A percentile compares a stretch with the other conserved stretches of the same genome.
phyloP scores from a whole-genome alignment of 2,888 invertebrate species.

The Helicoverpa assulta region DNA sequence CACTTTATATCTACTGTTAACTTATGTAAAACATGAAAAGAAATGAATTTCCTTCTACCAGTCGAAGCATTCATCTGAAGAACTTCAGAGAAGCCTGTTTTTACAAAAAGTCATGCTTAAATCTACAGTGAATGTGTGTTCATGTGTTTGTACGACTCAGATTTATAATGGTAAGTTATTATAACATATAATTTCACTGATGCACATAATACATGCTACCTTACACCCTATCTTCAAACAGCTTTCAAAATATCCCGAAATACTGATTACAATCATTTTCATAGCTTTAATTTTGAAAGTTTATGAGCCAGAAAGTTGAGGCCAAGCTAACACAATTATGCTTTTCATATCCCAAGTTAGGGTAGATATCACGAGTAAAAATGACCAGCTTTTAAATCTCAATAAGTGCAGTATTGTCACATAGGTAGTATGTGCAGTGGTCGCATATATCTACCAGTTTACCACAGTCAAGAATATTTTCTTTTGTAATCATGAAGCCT shows the following conservation, averaged over 20 bases:
- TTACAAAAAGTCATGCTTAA: constrained; percentile 16
- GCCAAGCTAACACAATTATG: neutral
- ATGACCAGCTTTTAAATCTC: neutral
- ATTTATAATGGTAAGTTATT: constrained; percentile 30
- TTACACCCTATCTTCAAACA: neutral
- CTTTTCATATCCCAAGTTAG: neutral
- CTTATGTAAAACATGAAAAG: too few species aligned
- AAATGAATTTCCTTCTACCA: too few species aligned
- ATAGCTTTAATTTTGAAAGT: neutral
- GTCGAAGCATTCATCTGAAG: too few species aligned
- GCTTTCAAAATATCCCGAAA: neutral
- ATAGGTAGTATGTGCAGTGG: too few species aligned
- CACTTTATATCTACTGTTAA: too few species aligned
- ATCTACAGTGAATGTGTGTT: constrained; percentile 35
- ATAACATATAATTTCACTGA: constrained; percentile 18
- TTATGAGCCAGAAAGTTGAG: neutral
- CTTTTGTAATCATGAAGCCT: neutral
- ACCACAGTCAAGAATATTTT: too few species aligned
- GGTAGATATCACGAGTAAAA: neutral
- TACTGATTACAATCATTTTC: neutral
- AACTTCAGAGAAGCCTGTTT: neutral
- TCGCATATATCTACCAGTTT: too few species aligned
- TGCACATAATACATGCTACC: constrained; percentile 28
- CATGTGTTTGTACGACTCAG: constrained; percentile 32
- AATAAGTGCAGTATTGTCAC: neutral